phyloP scores from a whole-genome alignment of 2,113 vertebrate genomes.

The Hyperoodon ampullatus region DNA sequence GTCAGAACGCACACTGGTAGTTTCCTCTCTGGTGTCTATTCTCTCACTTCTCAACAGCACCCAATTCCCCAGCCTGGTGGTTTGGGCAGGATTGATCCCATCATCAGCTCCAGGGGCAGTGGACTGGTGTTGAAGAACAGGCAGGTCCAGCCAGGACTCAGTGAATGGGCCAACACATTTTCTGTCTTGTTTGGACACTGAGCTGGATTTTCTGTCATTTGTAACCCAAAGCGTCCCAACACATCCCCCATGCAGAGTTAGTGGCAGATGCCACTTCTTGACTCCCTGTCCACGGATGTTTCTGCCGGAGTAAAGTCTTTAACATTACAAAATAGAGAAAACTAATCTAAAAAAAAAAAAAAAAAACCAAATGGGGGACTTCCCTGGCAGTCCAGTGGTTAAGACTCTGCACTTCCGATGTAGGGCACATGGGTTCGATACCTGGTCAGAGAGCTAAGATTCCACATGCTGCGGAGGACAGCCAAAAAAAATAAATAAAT shows the following conservation, averaged over 20 bases:
- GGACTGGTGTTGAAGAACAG: fast-evolving
- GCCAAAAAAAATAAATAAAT: neutral
- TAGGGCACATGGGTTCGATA: too few relatives aligned
- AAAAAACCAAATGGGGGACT: too few relatives aligned
- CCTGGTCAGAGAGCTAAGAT: too few relatives aligned
- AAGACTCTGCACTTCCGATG: too few relatives aligned
- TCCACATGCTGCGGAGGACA: too few relatives aligned
- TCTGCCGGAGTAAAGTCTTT: neutral
- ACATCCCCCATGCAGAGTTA: neutral
- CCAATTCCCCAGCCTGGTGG: neutral
- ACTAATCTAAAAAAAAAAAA: neutral
- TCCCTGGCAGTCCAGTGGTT: too few relatives aligned
- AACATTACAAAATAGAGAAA: neutral
- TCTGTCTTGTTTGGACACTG: too few relatives aligned
- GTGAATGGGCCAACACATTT: neutral
- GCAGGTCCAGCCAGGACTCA: neutral
- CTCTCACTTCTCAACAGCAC: neutral
- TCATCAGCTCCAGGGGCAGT: neutral
- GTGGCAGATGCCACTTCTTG: neutral
- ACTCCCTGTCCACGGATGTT: too few relatives aligned
- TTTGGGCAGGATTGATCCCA: neutral
- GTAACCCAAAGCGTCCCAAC: neutral
- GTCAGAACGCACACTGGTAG: fast-evolving
- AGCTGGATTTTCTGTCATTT: neutral
- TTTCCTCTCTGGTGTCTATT: neutral